Evolutionary conservation across 2,888 invertebrate genomes (phyloP), one percentile per base, ranked within the genome.

Genomic region (Embidobia sp.): DNA sequence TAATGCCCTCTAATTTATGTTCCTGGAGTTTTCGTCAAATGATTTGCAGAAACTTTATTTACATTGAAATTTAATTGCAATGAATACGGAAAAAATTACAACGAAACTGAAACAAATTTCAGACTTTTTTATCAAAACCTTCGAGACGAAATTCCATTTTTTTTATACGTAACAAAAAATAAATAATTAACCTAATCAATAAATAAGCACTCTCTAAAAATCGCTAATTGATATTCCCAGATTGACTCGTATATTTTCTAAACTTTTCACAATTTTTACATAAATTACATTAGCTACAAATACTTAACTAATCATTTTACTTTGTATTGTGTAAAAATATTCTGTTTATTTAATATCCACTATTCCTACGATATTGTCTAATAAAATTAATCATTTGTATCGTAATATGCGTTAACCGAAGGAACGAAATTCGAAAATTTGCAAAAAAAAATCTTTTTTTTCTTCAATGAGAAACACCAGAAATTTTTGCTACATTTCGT

Each of bases 261-360:
- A 33, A 18, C 42, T 69, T 69, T 69, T 59, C 69, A 69, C 59
- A 69, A 16, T 69, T 69, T 67, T 59, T 59, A 69, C 69, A 69
- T 59, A 69, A 69, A 59, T 69, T 69, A 69, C 59, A 59, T 13
- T 59, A 59, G 59, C 69, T 69, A 69, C 59, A 59, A 57, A 55
- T 57, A 57, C 69, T 59, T 69, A 59, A 59, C 69, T 69, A 59
- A 69, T 51, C 5, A 55, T 16, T 55, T 42, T 69, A 66, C 37
- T 57, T 59, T 22, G 18, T 59, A 69, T 44, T 59, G 69, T 69
- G 69, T 69, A 69, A 69, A 69, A 69, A 69, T 69, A 69, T 69
- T 42, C 51, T 59, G 26, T 69, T 69, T 27, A 33, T 59, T 69
- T 49, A 49, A 57, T 59, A 69, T 59, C 16, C 8, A 22, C 51